Evolutionary conservation across 1,140 invertebrate species (phyloP).

Genomic region (Daktulosphaira vitifoliae): DNA sequence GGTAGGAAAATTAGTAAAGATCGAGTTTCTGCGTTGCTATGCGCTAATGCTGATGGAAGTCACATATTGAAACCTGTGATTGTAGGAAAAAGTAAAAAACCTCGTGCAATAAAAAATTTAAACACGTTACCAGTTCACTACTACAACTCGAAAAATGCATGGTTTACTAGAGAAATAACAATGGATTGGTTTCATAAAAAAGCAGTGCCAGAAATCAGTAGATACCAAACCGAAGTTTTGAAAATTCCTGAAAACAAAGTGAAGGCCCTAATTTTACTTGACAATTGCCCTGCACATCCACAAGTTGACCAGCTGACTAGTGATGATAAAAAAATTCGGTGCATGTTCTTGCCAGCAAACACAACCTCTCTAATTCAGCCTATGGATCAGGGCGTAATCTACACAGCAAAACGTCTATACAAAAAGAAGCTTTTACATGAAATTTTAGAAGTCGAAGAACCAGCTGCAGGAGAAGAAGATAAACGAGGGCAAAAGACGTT

Average conservation of each 20-base stretch:
- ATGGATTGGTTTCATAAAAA: constrained; percentile 34
- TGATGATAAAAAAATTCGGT: constrained; percentile 36
- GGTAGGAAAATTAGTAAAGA: too few species aligned
- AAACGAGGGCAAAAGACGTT: too few species aligned
- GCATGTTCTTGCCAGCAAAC: constrained; percentile 44
- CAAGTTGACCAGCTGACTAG: constrained; percentile 45
- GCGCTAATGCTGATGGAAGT: too few species aligned
- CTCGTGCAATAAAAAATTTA: constrained; percentile 37
- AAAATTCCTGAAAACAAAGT: not conserved
- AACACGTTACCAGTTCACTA: constrained; percentile 19
- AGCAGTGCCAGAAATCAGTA: constrained; percentile 34
- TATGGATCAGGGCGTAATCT: constrained; percentile 43
- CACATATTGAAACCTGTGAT: too few species aligned
- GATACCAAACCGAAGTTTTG: constrained; percentile 24
- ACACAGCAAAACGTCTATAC: not conserved
- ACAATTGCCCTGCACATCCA: constrained; percentile 40
- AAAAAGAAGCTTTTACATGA: too few species aligned
- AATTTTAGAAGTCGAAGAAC: not conserved
- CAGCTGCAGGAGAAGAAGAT: constrained; percentile 1
- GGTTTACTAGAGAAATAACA: constrained; percentile 35
- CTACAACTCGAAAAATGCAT: constrained; percentile 27
- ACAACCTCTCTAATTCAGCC: constrained; percentile 43
- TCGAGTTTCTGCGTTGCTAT: too few species aligned
- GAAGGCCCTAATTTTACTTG: not conserved
- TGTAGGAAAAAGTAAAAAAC: too few species aligned